Evolutionary conservation across 1,140 invertebrate genomes (phyloP), one percentile per base, ranked within the genome.

Genomic region (Triops longicaudatus): DNA sequence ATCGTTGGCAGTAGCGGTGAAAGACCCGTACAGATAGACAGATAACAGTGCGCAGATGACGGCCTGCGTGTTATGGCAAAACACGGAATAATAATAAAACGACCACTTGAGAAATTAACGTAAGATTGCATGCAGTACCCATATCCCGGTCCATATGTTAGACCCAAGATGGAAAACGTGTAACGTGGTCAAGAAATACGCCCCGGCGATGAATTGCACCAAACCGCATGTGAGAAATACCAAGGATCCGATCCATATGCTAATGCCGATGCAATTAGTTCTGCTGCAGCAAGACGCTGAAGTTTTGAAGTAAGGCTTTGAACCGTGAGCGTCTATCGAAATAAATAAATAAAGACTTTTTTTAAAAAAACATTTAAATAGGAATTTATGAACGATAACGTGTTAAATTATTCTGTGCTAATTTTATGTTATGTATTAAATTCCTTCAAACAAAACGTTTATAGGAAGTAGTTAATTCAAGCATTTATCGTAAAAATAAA

Each of bases 141-240:
- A 73, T 37, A 77, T 73, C 11, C 76, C 76, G 4, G 73, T 42
- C 76, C 76, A 77, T 73, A 77, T 44, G 27, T 72, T 72, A 9
- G 76, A 77, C 5, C 76, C 76, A 22, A 77, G 42, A 14, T 77
- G 73, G 17, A 77, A 77, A 37, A 77, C 17, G 17, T 72, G 76
- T 71, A 77, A 43, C 31, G 73, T 77, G 27, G 76, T 42, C 22
- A 77, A 43, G 76, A 73, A 77, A 73, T 77, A 77, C 27, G 76
- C 76, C 27, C 78, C 78, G 50, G 31, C 71, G 5, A 75, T 76
- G 7, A 78, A 73, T 26, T 78, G 78, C 22, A 63, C 76, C 26
- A 78, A 41, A 27, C 78, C 78, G 27, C 76, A 71, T 1, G 76
- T 37, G 26, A 73, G n/a, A 14, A 78, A 76, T 26, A 78, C 22